Evolutionary conservation across 2,888 invertebrate genomes (phyloP), one percentile per base, ranked within the genome.

Genomic region (Tetramorium bicarinatum): DNA sequence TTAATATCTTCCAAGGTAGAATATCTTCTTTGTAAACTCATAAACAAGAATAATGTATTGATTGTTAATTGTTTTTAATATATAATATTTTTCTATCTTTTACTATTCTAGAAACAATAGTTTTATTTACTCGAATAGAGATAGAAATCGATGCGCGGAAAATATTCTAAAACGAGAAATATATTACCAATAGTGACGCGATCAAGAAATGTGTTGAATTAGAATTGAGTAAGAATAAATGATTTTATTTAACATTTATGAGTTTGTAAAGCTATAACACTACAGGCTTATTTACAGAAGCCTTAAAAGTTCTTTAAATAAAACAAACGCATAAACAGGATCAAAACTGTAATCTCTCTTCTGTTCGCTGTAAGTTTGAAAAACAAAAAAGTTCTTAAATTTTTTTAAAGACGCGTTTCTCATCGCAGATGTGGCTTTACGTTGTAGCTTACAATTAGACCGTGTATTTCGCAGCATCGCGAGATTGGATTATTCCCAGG

Each of bases 211-310:
- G n/a, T 4, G 29, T n/a, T 47, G 59, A 74, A 74, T 61, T 47
- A 75, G 59, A 61, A 47, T 75, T 61, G 34, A 15, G 34, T 47
- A 38, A 41, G 25, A 56, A 25, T 29, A 44, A 18, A 7, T 41
- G 15, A 76, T 38, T 76, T 62, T 75, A 34, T 75, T 62, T 64
- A 76, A 76, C 49, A 62, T 76, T 76, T 52, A 52, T 52, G 29
- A 38, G 11, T 52, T 61, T 64, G 62, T 52, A 61, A 21, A 52
- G 38, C 62, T 76, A 21, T 8, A 49, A 34, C 62, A 21, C 15
- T 38, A 18, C 11, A 25, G 49, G 49, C 21, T 64, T 52, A 38
- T n/a, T 44, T 47, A 41, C 44, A 2, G 21, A 13, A 61, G n/a
- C 15, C 25, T 59, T 61, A 41, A 54, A 21, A 13, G 13, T 34